These are phyloP conservation scores for Hylaeus volcanicus DNA, from an alignment of 1,140 invertebrate species.

Conservation along the genomic window DNA sequence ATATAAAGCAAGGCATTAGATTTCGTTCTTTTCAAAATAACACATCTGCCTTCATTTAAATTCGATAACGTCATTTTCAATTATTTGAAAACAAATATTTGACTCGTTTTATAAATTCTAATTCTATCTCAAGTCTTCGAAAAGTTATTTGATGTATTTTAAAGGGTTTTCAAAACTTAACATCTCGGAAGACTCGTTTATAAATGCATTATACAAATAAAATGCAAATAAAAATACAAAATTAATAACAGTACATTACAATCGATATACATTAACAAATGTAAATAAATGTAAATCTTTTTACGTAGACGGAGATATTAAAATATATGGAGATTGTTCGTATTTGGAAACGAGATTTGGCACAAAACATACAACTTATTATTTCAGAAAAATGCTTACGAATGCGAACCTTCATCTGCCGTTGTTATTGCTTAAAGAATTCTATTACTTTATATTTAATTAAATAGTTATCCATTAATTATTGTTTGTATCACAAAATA, in stretches of 20 bases:
- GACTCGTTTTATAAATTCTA: background rate
- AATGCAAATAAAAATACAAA: constrained; percentile 16
- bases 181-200: constrained; percentile 30
- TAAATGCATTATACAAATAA: background rate
- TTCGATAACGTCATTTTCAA: background rate
- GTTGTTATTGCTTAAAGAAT: background rate
- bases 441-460: background rate
- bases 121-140: background rate
- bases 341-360: constrained; percentile 29
- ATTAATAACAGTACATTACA: background rate
- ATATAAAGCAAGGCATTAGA: background rate
- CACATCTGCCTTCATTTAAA: background rate
- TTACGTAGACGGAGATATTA: constrained; percentile 4
- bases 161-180: background rate
- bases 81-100: background rate
- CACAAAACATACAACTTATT: constrained; percentile 23
- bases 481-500: constrained; percentile 36
- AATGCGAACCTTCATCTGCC: background rate
- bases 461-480: background rate
- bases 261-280: constrained; percentile 1
- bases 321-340: background rate
- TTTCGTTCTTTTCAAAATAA: background rate
- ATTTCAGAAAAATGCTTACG: background rate
- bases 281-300: constrained; percentile 21
- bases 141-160: background rate